Conservation (phyloP, 2,888 invertebrate genomes). For the Caenorhabditis afra region DNA sequence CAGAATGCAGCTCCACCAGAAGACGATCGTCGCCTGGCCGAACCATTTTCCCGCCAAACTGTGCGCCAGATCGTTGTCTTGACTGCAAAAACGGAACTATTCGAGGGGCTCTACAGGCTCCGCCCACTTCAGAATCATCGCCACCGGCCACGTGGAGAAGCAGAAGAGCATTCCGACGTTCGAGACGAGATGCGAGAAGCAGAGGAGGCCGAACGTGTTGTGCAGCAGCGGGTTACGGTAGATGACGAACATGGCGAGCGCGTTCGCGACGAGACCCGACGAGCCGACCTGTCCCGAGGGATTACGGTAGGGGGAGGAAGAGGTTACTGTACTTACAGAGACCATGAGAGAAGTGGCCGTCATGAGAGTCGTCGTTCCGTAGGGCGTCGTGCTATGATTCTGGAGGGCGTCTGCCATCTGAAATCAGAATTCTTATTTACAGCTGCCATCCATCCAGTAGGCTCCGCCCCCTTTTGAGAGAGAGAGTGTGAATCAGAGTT, state of each 20-base stretch:
- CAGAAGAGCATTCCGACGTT: conserved; percentile 61
- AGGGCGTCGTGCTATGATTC: neutral
- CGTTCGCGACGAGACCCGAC: conserved; percentile 46
- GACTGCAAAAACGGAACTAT: conserved; percentile 25
- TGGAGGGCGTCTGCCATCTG: no score
- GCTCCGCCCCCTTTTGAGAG: no score
- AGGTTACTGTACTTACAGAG: conserved; percentile 21
- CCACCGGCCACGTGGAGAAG: conserved; percentile 61
- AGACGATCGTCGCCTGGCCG: conserved; percentile 64
- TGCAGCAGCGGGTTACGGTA: conserved; percentile 56
- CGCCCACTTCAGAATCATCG: conserved; percentile 46
- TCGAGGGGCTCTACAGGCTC: no score
- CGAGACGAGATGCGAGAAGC: conserved; percentile 60
- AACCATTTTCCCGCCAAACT: conserved; percentile 39
- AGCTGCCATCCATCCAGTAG: no score
- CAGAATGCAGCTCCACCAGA: conserved; percentile 66
- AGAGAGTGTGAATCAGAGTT: no score
- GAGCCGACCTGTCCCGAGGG: conserved; percentile 45
- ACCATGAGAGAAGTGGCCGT: conserved; percentile 36
- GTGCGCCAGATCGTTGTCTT: conserved; percentile 45
- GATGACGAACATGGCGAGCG: conserved; percentile 58
- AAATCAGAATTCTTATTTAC: no score
- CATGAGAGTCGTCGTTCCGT: conserved; percentile 29
- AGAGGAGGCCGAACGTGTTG: conserved; percentile 63
- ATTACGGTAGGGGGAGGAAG: neutral